Percentiles rank a stretch among this genome's conserved stretches.
Conservation (phyloP, 2,888 invertebrate genomes). For the Linnaemya vulpina region DNA sequence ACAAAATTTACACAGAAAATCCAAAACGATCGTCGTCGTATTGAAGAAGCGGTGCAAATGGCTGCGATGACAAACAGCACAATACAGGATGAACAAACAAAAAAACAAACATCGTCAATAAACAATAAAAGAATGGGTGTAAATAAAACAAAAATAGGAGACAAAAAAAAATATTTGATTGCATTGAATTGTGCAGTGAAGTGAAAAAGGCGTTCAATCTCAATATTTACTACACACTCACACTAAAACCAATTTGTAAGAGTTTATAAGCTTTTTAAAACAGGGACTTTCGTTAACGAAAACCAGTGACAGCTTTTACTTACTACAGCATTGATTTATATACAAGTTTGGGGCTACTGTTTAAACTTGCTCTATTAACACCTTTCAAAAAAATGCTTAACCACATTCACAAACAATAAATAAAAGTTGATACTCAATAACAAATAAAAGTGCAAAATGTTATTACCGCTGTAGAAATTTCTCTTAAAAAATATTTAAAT, state of each 20-base stretch:
- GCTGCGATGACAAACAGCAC: slow-evolving; percentile 52
- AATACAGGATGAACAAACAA: slow-evolving; percentile 10
- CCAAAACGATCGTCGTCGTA: slow-evolving; percentile 33
- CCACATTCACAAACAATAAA: not conserved
- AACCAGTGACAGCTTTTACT: not conserved
- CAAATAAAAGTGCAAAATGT: too few species aligned
- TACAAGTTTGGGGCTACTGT: not conserved
- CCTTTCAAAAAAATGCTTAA: not conserved
- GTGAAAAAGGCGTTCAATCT: slow-evolving; percentile 42
- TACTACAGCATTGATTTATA: slow-evolving; percentile 24
- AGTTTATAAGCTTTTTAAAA: slow-evolving; percentile 15
- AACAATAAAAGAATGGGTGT: slow-evolving; percentile 47
- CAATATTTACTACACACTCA: not conserved
- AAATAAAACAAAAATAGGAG: slow-evolving; percentile 43
- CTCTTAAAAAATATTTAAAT: too few species aligned
- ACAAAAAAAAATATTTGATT: slow-evolving; percentile 38
- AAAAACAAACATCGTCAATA: slow-evolving; percentile 44
- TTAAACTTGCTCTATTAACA: not conserved
- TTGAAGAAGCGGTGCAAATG: slow-evolving; percentile 45
- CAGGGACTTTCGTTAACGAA: not conserved
- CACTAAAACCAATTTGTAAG: too few species aligned
- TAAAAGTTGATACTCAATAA: not conserved
- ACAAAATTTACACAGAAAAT: slow-evolving; percentile 35
- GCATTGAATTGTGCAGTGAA: slow-evolving; percentile 64
- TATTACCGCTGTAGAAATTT: too few species aligned